A percentile compares a stretch with the other conserved stretches of the same genome.
Evolutionary conservation across 2,113 vertebrate species (phyloP).

Genomic region (Myiagra hebetior): DNA sequence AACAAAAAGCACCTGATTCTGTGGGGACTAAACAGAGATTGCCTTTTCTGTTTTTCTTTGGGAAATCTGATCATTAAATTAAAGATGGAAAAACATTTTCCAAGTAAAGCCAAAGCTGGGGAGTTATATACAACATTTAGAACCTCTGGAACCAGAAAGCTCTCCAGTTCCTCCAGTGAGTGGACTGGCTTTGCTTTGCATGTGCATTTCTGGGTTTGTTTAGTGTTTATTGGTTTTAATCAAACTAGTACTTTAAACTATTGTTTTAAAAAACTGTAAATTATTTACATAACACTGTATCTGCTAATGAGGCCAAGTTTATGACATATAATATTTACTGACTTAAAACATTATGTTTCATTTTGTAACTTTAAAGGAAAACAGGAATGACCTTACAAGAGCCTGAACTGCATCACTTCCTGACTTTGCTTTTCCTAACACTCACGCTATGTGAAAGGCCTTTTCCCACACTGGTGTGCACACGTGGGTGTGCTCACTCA

Average conservation of each 20-base stretch:
- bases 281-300: not conserved
- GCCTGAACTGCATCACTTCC: not conserved
- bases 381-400: not conserved
- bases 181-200: not conserved
- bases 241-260: not conserved
- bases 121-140: not conserved
- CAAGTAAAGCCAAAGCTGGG: not conserved
- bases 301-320: not conserved
- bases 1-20: not conserved
- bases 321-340: not conserved
- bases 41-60: not conserved
- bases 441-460: not conserved
- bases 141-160: not conserved
- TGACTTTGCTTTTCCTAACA: not conserved
- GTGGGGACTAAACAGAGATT: not conserved
- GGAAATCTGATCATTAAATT: not conserved
- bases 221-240: not conserved
- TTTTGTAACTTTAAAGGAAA: not conserved
- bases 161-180: not conserved
- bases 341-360: not conserved
- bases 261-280: not conserved
- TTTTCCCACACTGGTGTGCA: not conserved
- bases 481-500: not conserved
- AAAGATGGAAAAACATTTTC: not conserved
- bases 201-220: not conserved